Evolutionary conservation across 2,797 vertebrate species (phyloP).

Genomic region (Aythya fuligula): DNA sequence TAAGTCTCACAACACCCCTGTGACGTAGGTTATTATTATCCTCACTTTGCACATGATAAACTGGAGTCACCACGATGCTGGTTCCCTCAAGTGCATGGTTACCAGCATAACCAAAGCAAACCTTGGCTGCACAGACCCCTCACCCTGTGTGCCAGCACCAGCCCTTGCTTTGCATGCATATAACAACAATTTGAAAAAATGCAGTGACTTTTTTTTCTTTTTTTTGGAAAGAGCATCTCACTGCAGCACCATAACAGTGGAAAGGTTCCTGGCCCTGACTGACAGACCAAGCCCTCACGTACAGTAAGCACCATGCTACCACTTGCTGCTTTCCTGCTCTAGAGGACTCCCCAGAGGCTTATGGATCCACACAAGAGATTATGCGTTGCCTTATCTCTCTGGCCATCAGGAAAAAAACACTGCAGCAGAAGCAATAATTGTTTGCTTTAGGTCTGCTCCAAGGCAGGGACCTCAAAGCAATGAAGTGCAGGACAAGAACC

Average conservation of each 20-base stretch:
- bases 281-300: background rate
- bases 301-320: background rate
- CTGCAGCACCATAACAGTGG: background rate
- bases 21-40: constrained; percentile 67
- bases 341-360: background rate
- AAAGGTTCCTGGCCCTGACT: background rate
- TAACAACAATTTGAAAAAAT: accelerated
- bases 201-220: accelerated
- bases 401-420: background rate
- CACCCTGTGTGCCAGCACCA: background rate
- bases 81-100: accelerated
- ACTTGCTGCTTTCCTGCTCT: background rate
- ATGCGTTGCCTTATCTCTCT: background rate
- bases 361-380: background rate
- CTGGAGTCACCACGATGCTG: background rate
- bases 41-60: constrained; percentile 47
- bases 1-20: constrained; percentile 60
- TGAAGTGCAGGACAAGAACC: background rate
- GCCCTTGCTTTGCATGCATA: background rate
- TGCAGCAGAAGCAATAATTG: background rate
- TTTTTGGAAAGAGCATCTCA: background rate
- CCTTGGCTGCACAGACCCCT: background rate
- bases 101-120: background rate
- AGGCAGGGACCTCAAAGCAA: background rate
- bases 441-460: background rate